phyloP scores from a whole-genome alignment of 2,797 vertebrate species.

The Agapornis canus region DNA sequence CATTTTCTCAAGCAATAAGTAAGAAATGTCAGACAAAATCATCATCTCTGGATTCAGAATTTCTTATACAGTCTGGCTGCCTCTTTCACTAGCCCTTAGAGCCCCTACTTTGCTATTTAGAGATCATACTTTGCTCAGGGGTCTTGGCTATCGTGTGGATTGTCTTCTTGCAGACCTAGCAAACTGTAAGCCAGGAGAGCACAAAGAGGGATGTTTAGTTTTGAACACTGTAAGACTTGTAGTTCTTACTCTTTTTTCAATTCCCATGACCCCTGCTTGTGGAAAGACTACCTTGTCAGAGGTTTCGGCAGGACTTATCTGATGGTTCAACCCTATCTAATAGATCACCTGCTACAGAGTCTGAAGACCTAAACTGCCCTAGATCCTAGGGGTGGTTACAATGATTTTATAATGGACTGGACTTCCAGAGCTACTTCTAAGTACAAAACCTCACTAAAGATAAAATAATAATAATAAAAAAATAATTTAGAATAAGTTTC shows the following conservation, averaged over 20 bases:
- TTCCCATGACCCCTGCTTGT: not conserved
- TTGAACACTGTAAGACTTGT: not conserved
- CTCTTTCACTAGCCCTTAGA: not conserved
- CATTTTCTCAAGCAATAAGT: not conserved
- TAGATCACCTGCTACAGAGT: not conserved
- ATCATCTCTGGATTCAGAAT: not conserved
- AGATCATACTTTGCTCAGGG: not conserved
- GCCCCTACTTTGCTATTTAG: not conserved
- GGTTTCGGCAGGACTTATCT: not conserved
- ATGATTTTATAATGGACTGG: not conserved
- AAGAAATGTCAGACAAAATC: not conserved
- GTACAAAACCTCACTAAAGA: not conserved
- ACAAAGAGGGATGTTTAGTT: not conserved
- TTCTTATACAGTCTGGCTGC: not conserved
- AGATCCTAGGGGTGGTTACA: not conserved
- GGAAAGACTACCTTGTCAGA: not conserved
- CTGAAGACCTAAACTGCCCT: not conserved
- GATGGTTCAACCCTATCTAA: not conserved
- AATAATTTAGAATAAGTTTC: not conserved
- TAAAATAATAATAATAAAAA: not conserved
- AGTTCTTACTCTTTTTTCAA: not conserved
- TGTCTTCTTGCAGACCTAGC: not conserved
- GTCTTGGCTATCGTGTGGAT: accelerated
- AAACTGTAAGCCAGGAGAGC: not conserved
- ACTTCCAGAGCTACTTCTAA: not conserved